These are phyloP conservation scores for Trissolcus japonicus DNA, from an alignment of 2,888 invertebrate species.

Conservation along the genomic window DNA sequence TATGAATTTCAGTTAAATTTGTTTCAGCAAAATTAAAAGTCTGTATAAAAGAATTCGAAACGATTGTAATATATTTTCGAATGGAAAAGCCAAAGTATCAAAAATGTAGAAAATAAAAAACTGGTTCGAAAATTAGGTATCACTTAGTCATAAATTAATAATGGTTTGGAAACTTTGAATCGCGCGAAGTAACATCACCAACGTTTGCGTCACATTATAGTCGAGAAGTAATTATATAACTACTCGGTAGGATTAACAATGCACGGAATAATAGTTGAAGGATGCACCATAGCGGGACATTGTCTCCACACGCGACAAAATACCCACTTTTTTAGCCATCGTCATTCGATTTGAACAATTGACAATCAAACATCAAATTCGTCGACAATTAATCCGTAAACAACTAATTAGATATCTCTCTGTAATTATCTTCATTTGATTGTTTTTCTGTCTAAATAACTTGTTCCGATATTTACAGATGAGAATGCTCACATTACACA, in stretches of 20 bases:
- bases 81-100: too few relatives aligned
- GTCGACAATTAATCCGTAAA: background rate
- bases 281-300: slow-evolving; percentile 34
- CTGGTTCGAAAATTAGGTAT: too few relatives aligned
- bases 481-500: too few relatives aligned
- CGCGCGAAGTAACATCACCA: slow-evolving; percentile 47
- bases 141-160: too few relatives aligned
- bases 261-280: slow-evolving; percentile 45
- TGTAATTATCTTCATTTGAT: too few relatives aligned
- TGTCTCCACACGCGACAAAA: slow-evolving; percentile 37
- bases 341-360: slow-evolving; percentile 35
- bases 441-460: too few relatives aligned
- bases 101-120: too few relatives aligned
- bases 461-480: too few relatives aligned
- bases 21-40: too few relatives aligned
- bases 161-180: slow-evolving; percentile 36
- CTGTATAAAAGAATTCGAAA: too few relatives aligned
- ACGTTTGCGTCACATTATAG: slow-evolving; percentile 48
- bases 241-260: slow-evolving; percentile 49
- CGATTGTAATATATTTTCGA: too few relatives aligned
- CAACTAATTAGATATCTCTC: slow-evolving; percentile 2
- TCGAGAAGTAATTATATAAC: slow-evolving; percentile 44
- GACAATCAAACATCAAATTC: slow-evolving; percentile 2
- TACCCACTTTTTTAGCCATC: slow-evolving; percentile 47
- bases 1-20: too few relatives aligned